Evolutionary conservation across 1,140 invertebrate genomes (phyloP).

Genomic region (Thereuonema tuberculata): DNA sequence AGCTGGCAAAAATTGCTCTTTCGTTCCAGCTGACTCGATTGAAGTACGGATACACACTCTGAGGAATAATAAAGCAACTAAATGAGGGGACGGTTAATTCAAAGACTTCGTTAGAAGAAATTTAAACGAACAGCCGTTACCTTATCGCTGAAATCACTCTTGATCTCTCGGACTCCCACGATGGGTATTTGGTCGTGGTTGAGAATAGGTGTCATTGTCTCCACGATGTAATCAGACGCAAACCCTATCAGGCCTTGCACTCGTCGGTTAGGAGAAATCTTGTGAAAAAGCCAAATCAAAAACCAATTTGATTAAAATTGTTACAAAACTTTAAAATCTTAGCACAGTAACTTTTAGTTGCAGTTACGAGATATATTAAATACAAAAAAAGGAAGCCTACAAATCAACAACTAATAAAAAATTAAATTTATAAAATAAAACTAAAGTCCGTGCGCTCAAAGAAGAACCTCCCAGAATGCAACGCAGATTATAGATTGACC

Average conservation of each 20-base stretch:
- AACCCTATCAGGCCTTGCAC: not conserved
- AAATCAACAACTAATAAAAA: too few species aligned
- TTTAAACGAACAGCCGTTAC: not conserved
- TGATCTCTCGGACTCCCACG: not conserved
- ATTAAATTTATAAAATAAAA: too few species aligned
- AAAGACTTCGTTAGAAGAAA: not conserved
- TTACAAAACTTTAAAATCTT: too few species aligned
- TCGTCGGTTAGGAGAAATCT: too few species aligned
- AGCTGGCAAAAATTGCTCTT: not conserved
- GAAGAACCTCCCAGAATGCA: too few species aligned
- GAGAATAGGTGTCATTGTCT: not conserved
- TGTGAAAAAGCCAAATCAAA: too few species aligned
- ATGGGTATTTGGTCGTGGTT: not conserved
- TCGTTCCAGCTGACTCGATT: not conserved
- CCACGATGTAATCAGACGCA: not conserved
- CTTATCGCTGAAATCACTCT: not conserved
- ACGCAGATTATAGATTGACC: too few species aligned
- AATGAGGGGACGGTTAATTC: not conserved
- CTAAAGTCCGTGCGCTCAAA: too few species aligned
- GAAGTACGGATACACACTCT: not conserved
- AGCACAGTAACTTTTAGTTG: too few species aligned
- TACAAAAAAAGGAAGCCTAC: too few species aligned
- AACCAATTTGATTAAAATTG: too few species aligned
- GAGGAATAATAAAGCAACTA: not conserved
- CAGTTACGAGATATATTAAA: too few species aligned